Percentiles rank a stretch among this genome's conserved stretches.
phyloP scores from a whole-genome alignment of 2,888 invertebrate genomes.

The Cataglyphis rosenhaueri region DNA sequence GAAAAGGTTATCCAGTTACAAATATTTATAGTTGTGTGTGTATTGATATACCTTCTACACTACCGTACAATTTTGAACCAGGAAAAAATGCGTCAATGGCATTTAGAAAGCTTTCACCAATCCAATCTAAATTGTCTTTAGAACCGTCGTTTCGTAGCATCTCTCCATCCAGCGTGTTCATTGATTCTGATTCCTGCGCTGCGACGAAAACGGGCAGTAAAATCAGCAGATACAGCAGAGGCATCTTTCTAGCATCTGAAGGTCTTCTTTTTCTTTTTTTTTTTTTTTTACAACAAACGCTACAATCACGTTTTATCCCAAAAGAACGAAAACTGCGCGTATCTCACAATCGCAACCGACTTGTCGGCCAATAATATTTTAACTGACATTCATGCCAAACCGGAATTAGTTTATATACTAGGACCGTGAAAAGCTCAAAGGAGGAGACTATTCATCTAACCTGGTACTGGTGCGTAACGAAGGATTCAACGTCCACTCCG shows the following conservation, averaged over 20 bases:
- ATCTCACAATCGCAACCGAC: constrained; percentile 36
- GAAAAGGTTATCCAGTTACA: neutral
- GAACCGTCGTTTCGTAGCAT: constrained; percentile 43
- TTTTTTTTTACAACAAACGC: neutral
- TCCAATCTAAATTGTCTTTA: constrained; percentile 66
- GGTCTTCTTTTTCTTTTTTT: neutral
- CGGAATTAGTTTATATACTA: constrained; percentile 82
- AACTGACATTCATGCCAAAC: constrained; percentile 78
- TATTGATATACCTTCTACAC: constrained; percentile 72
- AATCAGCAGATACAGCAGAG: constrained; percentile 71
- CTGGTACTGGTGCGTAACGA: constrained; percentile 84
- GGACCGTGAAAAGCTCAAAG: constrained; percentile 70
- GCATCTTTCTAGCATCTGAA: constrained; percentile 73
- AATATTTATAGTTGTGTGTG: neutral
- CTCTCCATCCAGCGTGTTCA: constrained; percentile 47
- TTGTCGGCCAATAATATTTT: constrained; percentile 74
- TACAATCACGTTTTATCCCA: constrained; percentile 8
- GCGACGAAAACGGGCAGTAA: constrained; percentile 70
- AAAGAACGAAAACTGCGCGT: constrained; percentile 4
- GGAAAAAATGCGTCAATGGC: constrained; percentile 72
- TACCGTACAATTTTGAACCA: constrained; percentile 36
- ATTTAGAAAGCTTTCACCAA: constrained; percentile 74
- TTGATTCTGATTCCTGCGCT: constrained; percentile 66
- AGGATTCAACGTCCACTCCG: constrained; percentile 76
- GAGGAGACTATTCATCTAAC: constrained; percentile 81